A percentile compares a stretch with the other conserved stretches of the same genome.
phyloP scores from a whole-genome alignment of 2,113 vertebrate genomes.

The Chamaea fasciata region DNA sequence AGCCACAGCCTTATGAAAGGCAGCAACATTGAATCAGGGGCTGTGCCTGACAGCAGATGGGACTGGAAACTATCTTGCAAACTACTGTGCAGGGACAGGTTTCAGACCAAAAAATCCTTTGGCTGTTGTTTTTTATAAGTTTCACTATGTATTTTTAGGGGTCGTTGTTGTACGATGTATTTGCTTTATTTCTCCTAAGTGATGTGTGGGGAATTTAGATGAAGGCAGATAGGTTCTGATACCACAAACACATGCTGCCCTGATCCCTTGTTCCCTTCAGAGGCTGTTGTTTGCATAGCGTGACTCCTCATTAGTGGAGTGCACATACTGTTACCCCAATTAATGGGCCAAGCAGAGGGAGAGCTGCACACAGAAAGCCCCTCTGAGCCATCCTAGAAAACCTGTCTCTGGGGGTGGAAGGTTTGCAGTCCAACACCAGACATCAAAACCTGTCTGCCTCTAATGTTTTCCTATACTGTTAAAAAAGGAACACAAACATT shows the following conservation, averaged over 20 bases:
- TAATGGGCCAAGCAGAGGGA: not conserved
- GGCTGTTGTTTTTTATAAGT: not conserved
- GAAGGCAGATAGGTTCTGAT: not conserved
- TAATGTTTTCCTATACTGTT: not conserved
- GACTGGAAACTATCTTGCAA: not conserved
- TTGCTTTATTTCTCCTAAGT: not conserved
- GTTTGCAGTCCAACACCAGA: not conserved
- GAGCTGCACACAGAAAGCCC: not conserved
- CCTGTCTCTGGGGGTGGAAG: not conserved
- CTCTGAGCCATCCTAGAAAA: not conserved
- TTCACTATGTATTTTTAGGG: not conserved
- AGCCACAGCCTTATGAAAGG: fast-evolving
- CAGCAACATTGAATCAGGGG: not conserved
- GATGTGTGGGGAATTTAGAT: not conserved
- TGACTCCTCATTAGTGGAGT: not conserved
- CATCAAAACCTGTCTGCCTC: not conserved
- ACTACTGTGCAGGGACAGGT: not conserved
- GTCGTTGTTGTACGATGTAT: not conserved
- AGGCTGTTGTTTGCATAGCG: not conserved
- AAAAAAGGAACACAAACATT: not conserved
- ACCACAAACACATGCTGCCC: not conserved
- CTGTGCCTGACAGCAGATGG: not conserved
- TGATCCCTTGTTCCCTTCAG: not conserved
- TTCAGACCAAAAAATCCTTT: not conserved
- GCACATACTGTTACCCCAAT: not conserved